Evolutionary conservation across 2,113 vertebrate genomes (phyloP), one percentile per base, ranked within the genome.

Genomic region (Scomber scombrus): DNA sequence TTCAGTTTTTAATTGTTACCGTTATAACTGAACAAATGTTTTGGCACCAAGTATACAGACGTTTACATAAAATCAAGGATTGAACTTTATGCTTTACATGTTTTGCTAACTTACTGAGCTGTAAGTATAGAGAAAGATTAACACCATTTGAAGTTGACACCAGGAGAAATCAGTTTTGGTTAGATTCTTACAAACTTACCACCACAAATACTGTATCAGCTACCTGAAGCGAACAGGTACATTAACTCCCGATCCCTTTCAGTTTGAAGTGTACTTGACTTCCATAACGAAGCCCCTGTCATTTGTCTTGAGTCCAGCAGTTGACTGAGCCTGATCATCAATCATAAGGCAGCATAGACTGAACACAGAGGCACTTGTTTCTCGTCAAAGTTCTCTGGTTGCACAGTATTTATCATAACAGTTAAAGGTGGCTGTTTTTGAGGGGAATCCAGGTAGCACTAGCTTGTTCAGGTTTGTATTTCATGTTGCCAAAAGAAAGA

Each of bases 311-410:
- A 8, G 6, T 18, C 10, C 1, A 51, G 14, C 66, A 50, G 26
- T 68, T 50, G 52, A 55, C 50, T 64, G 12, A 62, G 26, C 21
- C 11, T 52, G 18, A 50, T 40, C 64, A 70, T 76, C n/a, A 76
- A 43, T 80, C 71, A 75, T 29, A 9, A 23, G 18, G 29, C 31
- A 77, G 29, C 4, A 9, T 52, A 49, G 66, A 45, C 64, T 62
- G 55, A 81, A 75, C 64, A 57, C 54, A 57, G 19, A 84, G 31
- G 68, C 31, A 51, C 23, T 71, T 71, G 19, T 71, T 46, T 62
- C 58, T 56, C 56, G 57, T 56, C 47, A 46, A 68, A 76, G 46
- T 60, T 62, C 21, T 56, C 64, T 19, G 65, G 60, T 19, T 16
- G 10, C 23, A 26, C 23, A 26, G 23, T 65, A 19, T 49, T 54